Conservation (phyloP, 1,140 invertebrate species). For the Camponotus pennsylvanicus region DNA sequence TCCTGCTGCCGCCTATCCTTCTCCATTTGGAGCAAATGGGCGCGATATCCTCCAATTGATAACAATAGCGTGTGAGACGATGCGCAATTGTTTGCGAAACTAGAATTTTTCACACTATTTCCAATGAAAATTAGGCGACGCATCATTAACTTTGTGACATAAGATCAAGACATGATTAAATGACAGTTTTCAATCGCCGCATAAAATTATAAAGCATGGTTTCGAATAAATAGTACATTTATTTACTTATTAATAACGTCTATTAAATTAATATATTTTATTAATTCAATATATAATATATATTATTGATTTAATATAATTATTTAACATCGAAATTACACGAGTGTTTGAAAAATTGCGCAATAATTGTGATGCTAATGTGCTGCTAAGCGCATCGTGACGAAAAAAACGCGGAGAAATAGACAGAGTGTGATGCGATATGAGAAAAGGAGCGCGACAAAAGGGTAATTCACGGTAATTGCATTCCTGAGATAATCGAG, state of each 20-base stretch:
- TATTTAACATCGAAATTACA: neutral
- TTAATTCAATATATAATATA: too few relatives aligned
- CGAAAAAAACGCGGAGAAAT: neutral
- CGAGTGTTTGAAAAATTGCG: neutral
- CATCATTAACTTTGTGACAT: neutral
- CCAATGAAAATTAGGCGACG: neutral
- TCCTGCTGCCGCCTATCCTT: slow-evolving; percentile 24
- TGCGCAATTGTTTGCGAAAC: slow-evolving; percentile 14
- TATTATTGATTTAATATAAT: too few relatives aligned
- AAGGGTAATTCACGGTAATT: slow-evolving; percentile 56
- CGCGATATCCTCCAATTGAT: neutral
- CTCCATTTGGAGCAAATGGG: neutral
- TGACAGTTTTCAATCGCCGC: neutral
- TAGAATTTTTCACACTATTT: neutral
- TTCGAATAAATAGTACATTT: too few relatives aligned
- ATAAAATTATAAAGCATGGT: neutral
- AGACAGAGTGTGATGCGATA: neutral
- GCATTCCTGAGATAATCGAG: slow-evolving; percentile 62
- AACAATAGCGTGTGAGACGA: neutral
- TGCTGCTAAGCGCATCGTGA: neutral
- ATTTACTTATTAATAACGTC: neutral
- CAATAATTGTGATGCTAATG: slow-evolving; percentile 16
- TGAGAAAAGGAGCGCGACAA: neutral
- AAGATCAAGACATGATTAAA: neutral
- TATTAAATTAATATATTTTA: neutral